These are phyloP conservation scores for Eciton burchellii DNA, from an alignment of 1,140 invertebrate genomes.

Conservation along the genomic window DNA sequence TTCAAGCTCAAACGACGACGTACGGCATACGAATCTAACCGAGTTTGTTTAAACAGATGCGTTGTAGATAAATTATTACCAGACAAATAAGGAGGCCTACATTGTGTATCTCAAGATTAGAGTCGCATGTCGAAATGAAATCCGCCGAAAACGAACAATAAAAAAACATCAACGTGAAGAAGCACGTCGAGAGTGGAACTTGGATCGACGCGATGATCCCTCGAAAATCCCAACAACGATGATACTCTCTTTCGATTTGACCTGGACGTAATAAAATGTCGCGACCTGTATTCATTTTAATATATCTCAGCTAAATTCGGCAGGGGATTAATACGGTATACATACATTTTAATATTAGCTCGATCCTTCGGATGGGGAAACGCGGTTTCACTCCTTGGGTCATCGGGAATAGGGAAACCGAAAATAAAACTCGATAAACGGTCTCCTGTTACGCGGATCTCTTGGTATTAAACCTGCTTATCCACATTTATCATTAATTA, in stretches of 20 bases:
- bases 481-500: constrained; percentile 52
- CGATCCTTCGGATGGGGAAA: constrained; percentile 62
- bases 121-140: neutral
- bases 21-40: too few species aligned
- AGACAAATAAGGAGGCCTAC: too few species aligned
- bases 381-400: constrained; percentile 56
- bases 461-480: constrained; percentile 53
- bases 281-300: constrained; percentile 73
- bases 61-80: too few species aligned
- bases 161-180: constrained; percentile 1
- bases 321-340: constrained; percentile 45
- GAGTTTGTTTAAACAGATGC: too few species aligned
- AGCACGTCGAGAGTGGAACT: neutral
- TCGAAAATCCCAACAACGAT: constrained; percentile 45
- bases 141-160: neutral
- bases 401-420: constrained; percentile 50
- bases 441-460: constrained; percentile 28
- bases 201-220: constrained; percentile 16
- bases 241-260: constrained; percentile 58
- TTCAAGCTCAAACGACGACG: too few species aligned
- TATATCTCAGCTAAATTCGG: constrained; percentile 69
- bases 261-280: constrained; percentile 67
- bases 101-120: neutral
- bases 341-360: constrained; percentile 73
- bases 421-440: constrained; percentile 69